These are phyloP conservation scores for Ahaetulla prasina DNA, from an alignment of 2,113 vertebrate genomes.

Conservation along the genomic window DNA sequence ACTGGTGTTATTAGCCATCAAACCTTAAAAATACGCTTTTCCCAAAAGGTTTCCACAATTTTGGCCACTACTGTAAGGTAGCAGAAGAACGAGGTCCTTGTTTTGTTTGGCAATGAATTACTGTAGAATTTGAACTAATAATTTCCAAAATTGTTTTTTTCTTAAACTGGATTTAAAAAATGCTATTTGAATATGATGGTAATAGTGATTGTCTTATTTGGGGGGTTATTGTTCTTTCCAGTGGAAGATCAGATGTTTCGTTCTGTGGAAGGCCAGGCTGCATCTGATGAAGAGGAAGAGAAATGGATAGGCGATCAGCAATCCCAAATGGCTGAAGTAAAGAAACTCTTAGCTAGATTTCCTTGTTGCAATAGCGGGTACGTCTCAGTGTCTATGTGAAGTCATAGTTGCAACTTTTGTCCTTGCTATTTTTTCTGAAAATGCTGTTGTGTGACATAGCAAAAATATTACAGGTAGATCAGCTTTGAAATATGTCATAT, in stretches of 20 bases:
- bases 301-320: conserved; percentile 67
- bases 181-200: fast-evolving
- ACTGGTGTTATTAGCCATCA: no score
- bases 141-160: neutral
- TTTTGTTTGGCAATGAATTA: fast-evolving
- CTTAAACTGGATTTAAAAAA: neutral
- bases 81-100: fast-evolving
- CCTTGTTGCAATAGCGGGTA: conserved; percentile 79
- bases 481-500: neutral
- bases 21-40: no score
- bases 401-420: neutral
- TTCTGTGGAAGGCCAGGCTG: conserved; percentile 89
- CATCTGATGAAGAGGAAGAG: conserved; percentile 88
- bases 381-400: neutral
- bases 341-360: conserved; percentile 65
- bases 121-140: fast-evolving
- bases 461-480: neutral
- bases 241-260: conserved; percentile 87
- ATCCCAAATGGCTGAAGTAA: conserved; percentile 63
- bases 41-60: no score
- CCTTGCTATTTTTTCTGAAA: neutral
- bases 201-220: neutral
- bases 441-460: neutral
- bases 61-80: no score
- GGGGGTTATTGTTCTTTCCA: conserved; percentile 2